Evolutionary conservation across 2,113 vertebrate species (phyloP), one percentile per base, ranked within the genome.

Genomic region (Catharus fuscescens): DNA sequence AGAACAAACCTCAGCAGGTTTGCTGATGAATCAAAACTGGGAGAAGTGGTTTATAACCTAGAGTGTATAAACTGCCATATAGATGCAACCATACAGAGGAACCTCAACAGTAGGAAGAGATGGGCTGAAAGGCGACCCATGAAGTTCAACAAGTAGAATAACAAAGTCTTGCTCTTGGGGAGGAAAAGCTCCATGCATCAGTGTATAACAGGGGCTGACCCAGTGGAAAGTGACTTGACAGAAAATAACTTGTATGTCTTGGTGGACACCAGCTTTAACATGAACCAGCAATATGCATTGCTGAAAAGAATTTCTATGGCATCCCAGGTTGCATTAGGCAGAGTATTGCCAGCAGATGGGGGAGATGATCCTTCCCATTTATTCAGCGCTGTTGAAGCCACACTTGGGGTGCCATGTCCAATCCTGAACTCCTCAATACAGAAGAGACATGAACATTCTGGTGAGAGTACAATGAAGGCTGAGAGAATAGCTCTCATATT

Each of bases 401-500:
- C 32, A 20, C 16, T 32, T 74, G 52, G 18, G 8, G 24, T 66
- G 3, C 24, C 19, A 8, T 67, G n/a, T 47, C n/a, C 1, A 1
- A 5, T 21, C 40, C 53, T 40, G 47, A 20, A 32, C 9, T 60
- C 10, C 19, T 60, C 25, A 34, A n/a, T 47, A n/a, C 38, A 67
- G 45, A 52, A n/a, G 9, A 40, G 29, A 47, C 4, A 26, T 21
- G 20, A 23, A 18, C 13, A 45, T 52, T 66, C 36, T 66, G 12
- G 8, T 38, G 14, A 60, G n/a, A 40, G 13, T 25, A 29, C 8
- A 67, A 20, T 0, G 0, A 66, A n/a, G 32, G 32, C 18, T 73
- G 14, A 7, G 67, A 60, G 19, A 34, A 32, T 31, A 67, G 16
- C 6, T 60, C 17, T 29, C 17, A 60, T 25, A 29, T 31, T 11